Evolutionary conservation across 2,797 vertebrate genomes (phyloP).

Genomic region (Carcharodon carcharias): DNA sequence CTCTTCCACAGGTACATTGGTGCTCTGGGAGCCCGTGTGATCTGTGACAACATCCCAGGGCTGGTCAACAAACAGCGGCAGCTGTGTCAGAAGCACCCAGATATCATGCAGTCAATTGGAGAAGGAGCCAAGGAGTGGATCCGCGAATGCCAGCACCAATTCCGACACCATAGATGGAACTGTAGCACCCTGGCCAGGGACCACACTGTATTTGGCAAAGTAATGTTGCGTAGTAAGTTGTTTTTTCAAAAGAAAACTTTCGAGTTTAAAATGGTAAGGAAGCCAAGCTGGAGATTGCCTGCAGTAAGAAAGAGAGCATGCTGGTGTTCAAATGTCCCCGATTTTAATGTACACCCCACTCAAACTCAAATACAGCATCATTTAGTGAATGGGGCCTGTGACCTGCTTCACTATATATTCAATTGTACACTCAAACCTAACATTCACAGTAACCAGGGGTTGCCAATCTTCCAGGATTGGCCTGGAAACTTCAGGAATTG

Average conservation of each 20-base stretch:
- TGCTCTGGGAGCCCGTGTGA: slow-evolving; percentile 85
- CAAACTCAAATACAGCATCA: background rate
- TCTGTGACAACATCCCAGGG: slow-evolving; percentile 94
- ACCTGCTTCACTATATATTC: background rate
- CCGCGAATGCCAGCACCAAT: slow-evolving; percentile 92
- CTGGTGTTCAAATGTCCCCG: background rate
- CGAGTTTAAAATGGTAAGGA: slow-evolving; percentile 14
- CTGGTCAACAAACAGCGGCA: slow-evolving; percentile 94
- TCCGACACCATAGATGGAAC: slow-evolving; percentile 95
- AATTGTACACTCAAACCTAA: background rate
- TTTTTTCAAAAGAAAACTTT: background rate
- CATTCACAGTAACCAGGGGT: background rate
- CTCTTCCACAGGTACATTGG: slow-evolving; percentile 82
- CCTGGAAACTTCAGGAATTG: background rate
- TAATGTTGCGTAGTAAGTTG: slow-evolving; percentile 89
- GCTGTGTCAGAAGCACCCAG: slow-evolving; percentile 88
- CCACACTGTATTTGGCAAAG: slow-evolving; percentile 92
- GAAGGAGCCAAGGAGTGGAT: slow-evolving; percentile 96
- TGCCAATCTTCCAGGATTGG: background rate
- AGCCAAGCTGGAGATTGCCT: background rate
- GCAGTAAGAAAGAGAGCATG: too few relatives aligned
- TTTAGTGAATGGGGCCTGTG: background rate
- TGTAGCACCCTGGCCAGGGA: slow-evolving; percentile 95
- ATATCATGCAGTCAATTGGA: slow-evolving; percentile 92
- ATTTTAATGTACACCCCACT: background rate